Conservation (phyloP, 2,888 invertebrate species). For the Drosophila helvetica region DNA sequence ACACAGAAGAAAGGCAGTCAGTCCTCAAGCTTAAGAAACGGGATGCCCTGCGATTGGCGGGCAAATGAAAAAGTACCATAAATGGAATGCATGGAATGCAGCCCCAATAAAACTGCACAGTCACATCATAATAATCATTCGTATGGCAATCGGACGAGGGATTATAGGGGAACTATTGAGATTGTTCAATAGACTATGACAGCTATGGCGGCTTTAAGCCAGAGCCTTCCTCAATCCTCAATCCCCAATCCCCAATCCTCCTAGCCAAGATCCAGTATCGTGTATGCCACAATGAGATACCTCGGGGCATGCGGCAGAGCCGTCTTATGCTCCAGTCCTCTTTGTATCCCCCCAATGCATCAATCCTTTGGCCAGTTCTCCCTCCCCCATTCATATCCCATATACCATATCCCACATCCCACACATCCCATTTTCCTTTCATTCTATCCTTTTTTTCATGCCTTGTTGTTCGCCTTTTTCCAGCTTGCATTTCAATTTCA, state of each 20-base stretch:
- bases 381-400: background rate
- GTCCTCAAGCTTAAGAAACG: background rate
- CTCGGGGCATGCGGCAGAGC: background rate
- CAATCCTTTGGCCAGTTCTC: background rate
- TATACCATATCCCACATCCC: background rate
- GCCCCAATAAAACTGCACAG: background rate
- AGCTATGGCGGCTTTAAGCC: background rate
- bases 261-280: background rate
- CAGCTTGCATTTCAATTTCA: slow-evolving; percentile 63
- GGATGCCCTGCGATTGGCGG: background rate
- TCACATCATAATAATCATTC: background rate
- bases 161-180: background rate
- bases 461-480: slow-evolving; percentile 19
- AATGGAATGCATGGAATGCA: background rate
- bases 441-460: background rate
- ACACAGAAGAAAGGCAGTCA: background rate
- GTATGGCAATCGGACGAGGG: background rate
- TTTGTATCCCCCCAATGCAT: background rate
- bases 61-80: background rate
- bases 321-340: background rate
- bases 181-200: background rate
- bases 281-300: background rate
- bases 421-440: background rate
- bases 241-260: background rate
- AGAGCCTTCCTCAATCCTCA: background rate